Base-by-base conservation (phyloP, 1,140 invertebrate genomes). In the Cylas formicarius region DNA sequence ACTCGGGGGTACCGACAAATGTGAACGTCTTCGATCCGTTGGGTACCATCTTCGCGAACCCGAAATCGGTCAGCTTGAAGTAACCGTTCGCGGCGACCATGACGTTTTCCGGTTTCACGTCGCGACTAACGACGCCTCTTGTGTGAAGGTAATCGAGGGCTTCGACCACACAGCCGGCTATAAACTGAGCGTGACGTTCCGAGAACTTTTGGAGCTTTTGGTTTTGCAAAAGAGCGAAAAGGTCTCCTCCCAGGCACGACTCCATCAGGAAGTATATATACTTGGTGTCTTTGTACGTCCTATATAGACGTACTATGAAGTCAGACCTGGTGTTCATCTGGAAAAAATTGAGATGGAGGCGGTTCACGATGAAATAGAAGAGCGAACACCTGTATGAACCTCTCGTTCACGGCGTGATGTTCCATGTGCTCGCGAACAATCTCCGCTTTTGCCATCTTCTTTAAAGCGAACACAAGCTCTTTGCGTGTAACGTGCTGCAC, bases 261-360 rank as follows among this genome's bases (percentile, higher is more conserved):
- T 99, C 95, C 82, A 98, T 86, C 21, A 99, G 67, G 73, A 98
- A 95, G 65, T 98, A 98, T 3, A 98, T 78, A 65, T 93, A 97
- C 63, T 95, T 97, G 33, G 74, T 76, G 68, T 97, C 93, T 62
- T 90, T 88, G 66, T 88, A 98, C 2, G 94, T 97, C 46, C 82
- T 84, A 68, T 87, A 96, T 35, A 97, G 73, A 58, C 91, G 94
- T 61, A 43, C 43, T 20, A 63, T 62, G 45, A 62, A 62, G 1
- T 33, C 42, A n/a, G 44, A 54, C 39, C 76, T 76, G 47, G 86
- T 89, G 1, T 72, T 72, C 62, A 86, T 78, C 36, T 39, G 19
- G n/a, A 34, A 34, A 34, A 34, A 14, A 34, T 32, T 6, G n/a
- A 7, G 17, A 34, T 14, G 7, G 16, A 16, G 5, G 3, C 21